Evolutionary conservation across 2,888 invertebrate species (phyloP).

Genomic region (Erebia ligea): DNA sequence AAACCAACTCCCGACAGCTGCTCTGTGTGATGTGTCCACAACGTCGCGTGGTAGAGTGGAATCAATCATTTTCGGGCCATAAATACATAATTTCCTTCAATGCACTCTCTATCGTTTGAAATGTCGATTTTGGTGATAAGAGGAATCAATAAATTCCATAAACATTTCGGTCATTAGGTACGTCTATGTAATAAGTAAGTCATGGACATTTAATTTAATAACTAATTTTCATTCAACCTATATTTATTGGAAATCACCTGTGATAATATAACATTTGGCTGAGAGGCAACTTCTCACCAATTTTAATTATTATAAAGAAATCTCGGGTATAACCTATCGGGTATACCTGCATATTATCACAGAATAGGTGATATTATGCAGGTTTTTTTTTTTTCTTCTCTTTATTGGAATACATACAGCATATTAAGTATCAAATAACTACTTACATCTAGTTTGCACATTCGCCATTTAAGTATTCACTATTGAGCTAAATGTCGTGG

Average conservation of each 20-base stretch:
- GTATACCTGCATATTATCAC: no score
- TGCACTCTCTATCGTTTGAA: slow-evolving; percentile 22
- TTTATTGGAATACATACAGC: no score
- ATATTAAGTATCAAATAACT: no score
- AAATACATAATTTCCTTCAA: slow-evolving; percentile 34
- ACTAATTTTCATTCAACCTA: background rate
- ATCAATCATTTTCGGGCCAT: slow-evolving; percentile 46
- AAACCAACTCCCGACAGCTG: slow-evolving; percentile 40
- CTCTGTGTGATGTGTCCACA: slow-evolving; percentile 26
- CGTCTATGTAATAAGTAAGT: background rate
- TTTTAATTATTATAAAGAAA: no score
- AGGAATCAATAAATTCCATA: slow-evolving; percentile 12
- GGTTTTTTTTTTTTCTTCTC: no score
- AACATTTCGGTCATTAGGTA: slow-evolving; percentile 11
- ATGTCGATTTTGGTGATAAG: slow-evolving; percentile 27
- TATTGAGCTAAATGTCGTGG: no score
- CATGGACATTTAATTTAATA: background rate
- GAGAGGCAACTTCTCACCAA: no score
- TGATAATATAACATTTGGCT: background rate
- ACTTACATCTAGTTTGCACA: no score
- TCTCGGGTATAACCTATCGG: no score
- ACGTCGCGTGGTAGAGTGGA: slow-evolving; percentile 34
- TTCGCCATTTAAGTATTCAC: no score
- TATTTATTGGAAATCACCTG: background rate
- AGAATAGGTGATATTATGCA: no score